Evolutionary conservation across 2,113 vertebrate species (phyloP), one percentile per base, ranked within the genome.

Genomic region (Alouatta palliata): DNA sequence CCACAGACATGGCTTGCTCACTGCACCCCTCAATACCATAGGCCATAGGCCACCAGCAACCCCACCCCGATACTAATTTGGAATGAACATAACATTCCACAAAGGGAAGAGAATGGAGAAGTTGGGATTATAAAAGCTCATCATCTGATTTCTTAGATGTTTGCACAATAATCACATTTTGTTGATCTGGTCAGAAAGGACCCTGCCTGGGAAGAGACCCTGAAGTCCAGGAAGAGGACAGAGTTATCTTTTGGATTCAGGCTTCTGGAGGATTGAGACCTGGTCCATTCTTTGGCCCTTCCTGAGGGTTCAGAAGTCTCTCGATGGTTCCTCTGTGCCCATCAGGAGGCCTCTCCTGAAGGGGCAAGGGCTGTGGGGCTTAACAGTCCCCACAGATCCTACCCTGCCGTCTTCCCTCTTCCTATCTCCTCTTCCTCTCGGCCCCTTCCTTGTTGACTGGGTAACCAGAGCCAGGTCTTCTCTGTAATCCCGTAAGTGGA

Each of bases 401-500:
- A 56, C 61, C 73, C 70, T n/a, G 54, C 19, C 45, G n/a, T 70
- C 12, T 75, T 32, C n/a, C 45, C 1, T 85, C 58, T 13, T 45
- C 4, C 27, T 4, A 1, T 45, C n/a, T 25, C 32, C 17, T 32
- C 16, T 3, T 8, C 21, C 27, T 10, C 58, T 85, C 1, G 1
- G 80, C 20, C 58, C 27, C 45, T 58, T 93, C 84, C 70, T 77
- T 87, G 77, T 49, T 84, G 25, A 43, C 10, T 58, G 25, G 27
- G 40, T 92, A 83, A 56, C 95, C 64, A 84, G 90, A 1, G 16
- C 52, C 86, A 95, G 52, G 8, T n/a, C 47, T 70, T 76, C 84
- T 32, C 35, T 45, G 25, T 70, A 93, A 87, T 81, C 87, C 81
- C 21, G 5, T 95, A 88, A 90, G 76, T 87, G 56, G 94, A 66